These are phyloP conservation scores for Trematocara nigrifrons DNA, from an alignment of 2,113 vertebrate species.

Conservation along the genomic window DNA sequence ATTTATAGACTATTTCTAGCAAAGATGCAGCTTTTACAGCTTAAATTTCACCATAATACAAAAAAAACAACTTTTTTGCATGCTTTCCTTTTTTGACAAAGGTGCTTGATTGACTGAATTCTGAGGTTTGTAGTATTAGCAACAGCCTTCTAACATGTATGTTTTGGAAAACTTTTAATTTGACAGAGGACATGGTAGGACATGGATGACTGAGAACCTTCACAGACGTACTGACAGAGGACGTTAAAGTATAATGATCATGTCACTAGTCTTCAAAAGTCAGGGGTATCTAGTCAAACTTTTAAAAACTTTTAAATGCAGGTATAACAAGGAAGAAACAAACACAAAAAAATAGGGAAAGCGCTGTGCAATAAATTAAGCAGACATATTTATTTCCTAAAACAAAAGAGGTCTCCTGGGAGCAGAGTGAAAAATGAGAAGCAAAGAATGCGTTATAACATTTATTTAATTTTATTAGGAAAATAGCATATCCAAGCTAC, in stretches of 20 bases:
- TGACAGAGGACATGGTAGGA: neutral
- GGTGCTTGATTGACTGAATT: neutral
- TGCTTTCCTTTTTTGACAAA: neutral
- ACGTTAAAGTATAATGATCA: too few relatives aligned
- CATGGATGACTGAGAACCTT: neutral
- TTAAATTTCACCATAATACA: neutral
- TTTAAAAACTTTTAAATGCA: neutral
- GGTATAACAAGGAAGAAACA: neutral
- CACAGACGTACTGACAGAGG: neutral
- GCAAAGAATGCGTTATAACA: neutral
- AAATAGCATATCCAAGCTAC: neutral
- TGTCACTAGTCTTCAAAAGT: neutral
- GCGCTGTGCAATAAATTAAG: neutral
- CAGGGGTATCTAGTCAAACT: neutral
- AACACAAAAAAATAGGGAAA: neutral
- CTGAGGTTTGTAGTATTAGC: neutral
- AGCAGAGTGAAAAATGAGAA: neutral
- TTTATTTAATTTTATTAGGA: neutral
- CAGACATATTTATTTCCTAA: neutral
- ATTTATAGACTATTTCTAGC: neutral
- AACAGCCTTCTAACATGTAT: neutral
- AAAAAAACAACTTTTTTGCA: neutral
- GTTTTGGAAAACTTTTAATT: neutral
- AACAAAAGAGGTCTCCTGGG: neutral
- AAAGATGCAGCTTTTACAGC: neutral